These are phyloP conservation scores for Chrysolina oricalcia DNA, from an alignment of 2,888 invertebrate species.

Conservation along the genomic window DNA sequence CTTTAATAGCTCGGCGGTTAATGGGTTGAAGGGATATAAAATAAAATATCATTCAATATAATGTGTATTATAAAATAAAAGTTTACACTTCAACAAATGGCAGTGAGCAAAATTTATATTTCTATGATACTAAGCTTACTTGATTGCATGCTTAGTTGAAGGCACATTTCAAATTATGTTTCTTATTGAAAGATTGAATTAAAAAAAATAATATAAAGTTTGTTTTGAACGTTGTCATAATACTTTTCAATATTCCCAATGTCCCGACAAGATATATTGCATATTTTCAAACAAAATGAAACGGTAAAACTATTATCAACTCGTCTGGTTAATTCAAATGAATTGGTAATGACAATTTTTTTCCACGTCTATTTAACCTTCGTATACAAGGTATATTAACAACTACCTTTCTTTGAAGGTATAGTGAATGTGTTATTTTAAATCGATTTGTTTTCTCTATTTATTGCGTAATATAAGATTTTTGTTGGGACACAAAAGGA, in stretches of 20 bases:
- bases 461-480: background rate
- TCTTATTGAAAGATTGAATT: conserved; percentile 23
- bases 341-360: no score
- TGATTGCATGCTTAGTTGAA: conserved; percentile 49
- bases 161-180: conserved; percentile 50
- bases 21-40: background rate
- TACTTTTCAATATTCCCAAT: conserved; percentile 36
- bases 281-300: no score
- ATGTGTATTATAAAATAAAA: conserved; percentile 45
- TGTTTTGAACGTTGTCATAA: conserved; percentile 37
- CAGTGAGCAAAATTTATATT: conserved; percentile 55
- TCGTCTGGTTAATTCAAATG: no score
- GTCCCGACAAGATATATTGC: conserved; percentile 10
- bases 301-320: no score
- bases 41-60: conserved; percentile 5
- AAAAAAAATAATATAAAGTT: conserved; percentile 34
- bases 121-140: conserved; percentile 47
- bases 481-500: conserved; percentile 22
- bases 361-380: no score
- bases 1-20: no score
- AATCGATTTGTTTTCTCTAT: background rate
- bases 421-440: background rate
- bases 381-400: no score
- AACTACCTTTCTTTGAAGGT: no score
- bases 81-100: conserved; percentile 51